Percentiles rank a stretch among this genome's conserved stretches.
Conservation (phyloP, 2,113 vertebrate species). For the Columba janthina region DNA sequence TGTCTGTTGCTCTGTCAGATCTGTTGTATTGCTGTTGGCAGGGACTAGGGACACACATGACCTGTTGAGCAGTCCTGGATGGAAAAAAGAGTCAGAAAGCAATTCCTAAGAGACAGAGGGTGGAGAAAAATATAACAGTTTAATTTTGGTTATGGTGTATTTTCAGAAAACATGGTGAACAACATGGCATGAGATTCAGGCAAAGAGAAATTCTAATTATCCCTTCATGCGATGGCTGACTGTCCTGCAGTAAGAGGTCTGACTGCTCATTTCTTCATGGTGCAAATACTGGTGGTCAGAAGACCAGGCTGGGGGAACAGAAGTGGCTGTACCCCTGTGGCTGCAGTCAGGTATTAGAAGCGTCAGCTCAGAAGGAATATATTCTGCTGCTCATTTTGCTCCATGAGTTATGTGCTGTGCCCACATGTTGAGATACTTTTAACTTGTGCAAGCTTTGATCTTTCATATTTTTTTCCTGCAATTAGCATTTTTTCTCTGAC, state of each 20-base stretch:
- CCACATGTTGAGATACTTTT: conserved; percentile 1
- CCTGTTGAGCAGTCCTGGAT: neutral
- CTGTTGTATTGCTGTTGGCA: neutral
- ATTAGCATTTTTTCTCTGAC: conserved; percentile 22
- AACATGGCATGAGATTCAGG: neutral
- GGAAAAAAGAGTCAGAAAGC: neutral
- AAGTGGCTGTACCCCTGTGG: neutral
- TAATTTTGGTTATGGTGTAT: neutral
- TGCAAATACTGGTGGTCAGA: neutral
- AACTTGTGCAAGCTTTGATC: conserved; percentile 5
- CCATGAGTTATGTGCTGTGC: neutral
- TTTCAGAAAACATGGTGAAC: neutral
- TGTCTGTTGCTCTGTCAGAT: neutral
- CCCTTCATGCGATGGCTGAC: neutral
- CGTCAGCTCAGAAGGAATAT: neutral
- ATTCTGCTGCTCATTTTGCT: neutral
- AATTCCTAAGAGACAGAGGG: neutral
- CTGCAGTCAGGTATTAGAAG: neutral
- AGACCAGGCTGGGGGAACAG: neutral
- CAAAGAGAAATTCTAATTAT: neutral
- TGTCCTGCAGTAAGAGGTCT: neutral
- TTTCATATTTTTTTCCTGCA: neutral
- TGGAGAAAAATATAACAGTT: neutral
- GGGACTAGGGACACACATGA: neutral
- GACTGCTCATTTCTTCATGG: neutral